Conservation (phyloP, 1,140 invertebrate species). For the Papilio dardanus region DNA sequence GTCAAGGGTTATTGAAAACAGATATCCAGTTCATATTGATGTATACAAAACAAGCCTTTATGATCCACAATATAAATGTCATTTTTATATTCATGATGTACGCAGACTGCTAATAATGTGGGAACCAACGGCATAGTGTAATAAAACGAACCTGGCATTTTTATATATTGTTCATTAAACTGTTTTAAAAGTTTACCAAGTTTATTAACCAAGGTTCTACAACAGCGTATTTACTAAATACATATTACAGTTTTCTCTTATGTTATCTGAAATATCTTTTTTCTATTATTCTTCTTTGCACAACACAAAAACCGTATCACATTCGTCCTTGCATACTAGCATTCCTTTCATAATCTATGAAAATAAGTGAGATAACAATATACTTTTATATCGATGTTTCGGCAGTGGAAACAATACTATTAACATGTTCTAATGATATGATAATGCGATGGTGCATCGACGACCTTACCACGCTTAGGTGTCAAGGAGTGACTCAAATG, state of each 20-base stretch:
- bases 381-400: too few relatives aligned
- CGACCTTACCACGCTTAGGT: conserved; percentile 19
- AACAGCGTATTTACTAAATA: background rate
- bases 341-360: too few relatives aligned
- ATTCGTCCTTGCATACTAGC: too few relatives aligned
- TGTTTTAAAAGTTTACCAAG: background rate
- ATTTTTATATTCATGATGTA: background rate
- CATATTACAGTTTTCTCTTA: background rate
- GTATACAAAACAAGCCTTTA: background rate
- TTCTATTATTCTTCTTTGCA: background rate
- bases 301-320: too few relatives aligned
- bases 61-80: background rate
- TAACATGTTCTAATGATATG: background rate
- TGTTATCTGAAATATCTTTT: background rate
- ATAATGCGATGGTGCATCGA: background rate
- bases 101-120: background rate
- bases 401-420: too few relatives aligned
- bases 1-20: conserved; percentile 24
- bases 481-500: conserved; percentile 24
- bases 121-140: background rate
- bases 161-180: background rate
- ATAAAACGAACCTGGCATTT: background rate
- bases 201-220: background rate
- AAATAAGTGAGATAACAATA: too few relatives aligned
- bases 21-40: background rate